Evolutionary conservation across 2,888 invertebrate genomes (phyloP), one percentile per base, ranked within the genome.

Genomic region (Acholoe squamosa): DNA sequence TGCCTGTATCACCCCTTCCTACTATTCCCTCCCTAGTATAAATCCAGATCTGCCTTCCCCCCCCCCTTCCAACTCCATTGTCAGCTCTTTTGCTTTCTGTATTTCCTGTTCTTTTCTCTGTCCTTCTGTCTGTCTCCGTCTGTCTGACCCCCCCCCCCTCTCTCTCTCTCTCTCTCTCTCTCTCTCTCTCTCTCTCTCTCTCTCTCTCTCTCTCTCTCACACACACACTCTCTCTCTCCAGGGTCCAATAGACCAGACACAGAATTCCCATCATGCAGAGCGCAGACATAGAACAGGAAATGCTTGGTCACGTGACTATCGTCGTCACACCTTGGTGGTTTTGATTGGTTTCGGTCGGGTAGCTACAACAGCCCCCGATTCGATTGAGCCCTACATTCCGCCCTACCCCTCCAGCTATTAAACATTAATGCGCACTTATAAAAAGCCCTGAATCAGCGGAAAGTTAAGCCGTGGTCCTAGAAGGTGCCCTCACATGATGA

Each of bases 271-370:
- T 61, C 61, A 61, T 61, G 61, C 61, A 61, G 12, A 61, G 22
- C 22, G 61, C 61, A 61, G 61, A n/a, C 61, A 3, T 7, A n/a
- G 61, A 61, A 61, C 61, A 19, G 61, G 61, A 61, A 61, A 61
- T n/a, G 61, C 3, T n/a, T 19, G 61, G 61, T 61, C 61, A 61
- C 61, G 61, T 61, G 61, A 61, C 61, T 61, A 61, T 61, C 61
- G 61, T 61, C 61, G 61, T 61, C 61, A 61, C 61, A 61, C 61
- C 61, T 61, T 61, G 61, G 61, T 61, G 61, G 61, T 61, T 61
- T 61, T 61, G 61, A 61, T 61, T 61, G 61, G 61, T 61, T 61
- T 19, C 61, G 61, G 61, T 61, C 61, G 61, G 61, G 61, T n/a
- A n/a, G 61, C 19, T 61, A 61, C 61, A 61, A 43, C 43, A 10